These are phyloP conservation scores for Beroe forskalii DNA, from an alignment of 37 sponge, comb jelly and placozoan species.

Conservation along the genomic window DNA sequence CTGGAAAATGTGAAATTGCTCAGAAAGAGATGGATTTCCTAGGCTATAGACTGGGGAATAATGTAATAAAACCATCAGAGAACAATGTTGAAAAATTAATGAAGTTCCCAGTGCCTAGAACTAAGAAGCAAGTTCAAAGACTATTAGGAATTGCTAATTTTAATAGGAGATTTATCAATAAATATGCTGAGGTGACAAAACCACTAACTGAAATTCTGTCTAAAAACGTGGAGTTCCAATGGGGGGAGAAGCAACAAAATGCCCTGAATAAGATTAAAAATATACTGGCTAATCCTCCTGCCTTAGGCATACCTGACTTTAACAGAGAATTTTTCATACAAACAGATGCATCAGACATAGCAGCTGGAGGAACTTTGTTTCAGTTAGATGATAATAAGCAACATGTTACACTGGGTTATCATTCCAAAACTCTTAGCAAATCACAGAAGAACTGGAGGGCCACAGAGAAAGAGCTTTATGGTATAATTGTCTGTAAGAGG, in stretches of 20 bases:
- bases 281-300: background rate
- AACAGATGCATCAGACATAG: background rate
- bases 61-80: background rate
- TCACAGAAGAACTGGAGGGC: background rate
- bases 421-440: background rate
- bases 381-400: background rate
- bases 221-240: background rate
- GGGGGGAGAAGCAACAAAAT: background rate
- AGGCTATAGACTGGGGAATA: background rate
- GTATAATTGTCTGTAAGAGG: background rate
- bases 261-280: background rate
- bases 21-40: background rate
- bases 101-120: background rate
- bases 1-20: slow-evolving; percentile 64
- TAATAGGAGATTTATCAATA: slow-evolving; percentile 5
- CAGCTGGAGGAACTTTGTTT: background rate
- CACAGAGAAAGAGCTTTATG: slow-evolving; percentile 16
- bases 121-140: background rate
- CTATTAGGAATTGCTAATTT: slow-evolving; percentile 49
- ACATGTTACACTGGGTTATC: background rate
- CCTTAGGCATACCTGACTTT: background rate
- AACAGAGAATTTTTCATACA: background rate
- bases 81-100: background rate
- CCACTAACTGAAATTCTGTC: background rate
- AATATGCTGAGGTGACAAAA: background rate